Evolutionary conservation across 2,888 invertebrate species (phyloP).

Genomic region (Orthonychiurus folsomi): DNA sequence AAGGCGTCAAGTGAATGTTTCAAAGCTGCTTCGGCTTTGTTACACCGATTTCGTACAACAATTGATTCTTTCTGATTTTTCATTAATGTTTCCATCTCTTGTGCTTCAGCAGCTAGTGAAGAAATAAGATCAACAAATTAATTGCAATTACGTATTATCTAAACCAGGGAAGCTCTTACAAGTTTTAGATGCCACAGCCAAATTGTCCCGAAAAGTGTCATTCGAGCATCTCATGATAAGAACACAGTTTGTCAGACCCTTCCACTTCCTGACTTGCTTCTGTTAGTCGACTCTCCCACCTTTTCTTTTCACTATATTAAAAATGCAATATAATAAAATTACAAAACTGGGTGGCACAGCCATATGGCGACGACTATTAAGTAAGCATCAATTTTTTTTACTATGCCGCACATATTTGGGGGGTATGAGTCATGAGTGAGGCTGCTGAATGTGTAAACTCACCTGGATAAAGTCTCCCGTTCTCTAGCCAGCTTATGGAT

Average conservation of each 20-base stretch:
- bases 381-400: too few relatives aligned
- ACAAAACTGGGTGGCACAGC: too few relatives aligned
- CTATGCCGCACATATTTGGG: too few relatives aligned
- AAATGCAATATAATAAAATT: not conserved
- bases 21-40: not conserved
- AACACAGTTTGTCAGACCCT: not conserved
- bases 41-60: not conserved
- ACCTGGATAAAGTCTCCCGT: not conserved
- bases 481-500: not conserved
- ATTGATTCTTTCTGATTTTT: not conserved
- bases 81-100: not conserved
- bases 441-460: not conserved
- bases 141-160: not conserved
- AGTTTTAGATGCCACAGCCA: not conserved
- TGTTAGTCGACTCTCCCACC: not conserved
- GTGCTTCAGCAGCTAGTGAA: not conserved
- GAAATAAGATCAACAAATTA: too few relatives aligned
- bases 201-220: not conserved
- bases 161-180: not conserved
- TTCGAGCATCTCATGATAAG: not conserved
- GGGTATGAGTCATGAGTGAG: too few relatives aligned
- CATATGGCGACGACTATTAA: too few relatives aligned
- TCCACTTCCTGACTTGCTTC: not conserved
- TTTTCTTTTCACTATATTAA: not conserved
- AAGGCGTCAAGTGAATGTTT: not conserved